These are phyloP conservation scores for Steatocranus sp. DNA, from an alignment of 2,797 vertebrate genomes.

Conservation along the genomic window DNA sequence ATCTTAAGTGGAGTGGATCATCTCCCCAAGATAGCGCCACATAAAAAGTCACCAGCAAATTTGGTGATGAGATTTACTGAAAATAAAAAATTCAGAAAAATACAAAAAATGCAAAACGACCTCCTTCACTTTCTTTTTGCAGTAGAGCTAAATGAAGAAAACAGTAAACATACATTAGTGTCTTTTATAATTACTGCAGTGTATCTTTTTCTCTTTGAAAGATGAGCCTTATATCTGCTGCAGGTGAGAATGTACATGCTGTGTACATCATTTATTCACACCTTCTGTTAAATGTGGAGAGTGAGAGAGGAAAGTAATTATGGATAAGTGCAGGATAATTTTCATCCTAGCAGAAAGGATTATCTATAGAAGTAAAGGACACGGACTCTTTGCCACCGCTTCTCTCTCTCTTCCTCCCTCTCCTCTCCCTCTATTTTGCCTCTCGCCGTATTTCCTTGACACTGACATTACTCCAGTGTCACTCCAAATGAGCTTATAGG, in stretches of 20 bases:
- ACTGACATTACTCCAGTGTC: constrained; percentile 77
- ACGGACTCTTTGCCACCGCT: constrained; percentile 45
- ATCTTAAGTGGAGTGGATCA: not conserved
- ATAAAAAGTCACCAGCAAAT: not conserved
- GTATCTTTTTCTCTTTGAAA: not conserved
- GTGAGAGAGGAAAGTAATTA: constrained; percentile 64
- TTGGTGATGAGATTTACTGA: not conserved
- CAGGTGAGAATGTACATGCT: constrained; percentile 18
- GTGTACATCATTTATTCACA: constrained; percentile 37
- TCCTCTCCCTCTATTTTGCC: constrained; percentile 19
- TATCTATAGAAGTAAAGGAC: constrained; percentile 68
- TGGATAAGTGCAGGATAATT: constrained; percentile 74
- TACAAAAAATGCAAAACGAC: not conserved
- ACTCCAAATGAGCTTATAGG: constrained; percentile 79
- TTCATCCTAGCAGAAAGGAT: constrained; percentile 68
- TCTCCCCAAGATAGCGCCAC: not conserved
- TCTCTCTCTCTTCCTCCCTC: not conserved
- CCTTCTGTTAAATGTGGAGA: constrained; percentile 46
- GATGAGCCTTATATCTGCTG: not conserved
- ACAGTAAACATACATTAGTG: not conserved
- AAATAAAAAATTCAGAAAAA: not conserved
- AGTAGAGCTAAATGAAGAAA: not conserved
- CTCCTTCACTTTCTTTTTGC: not conserved
- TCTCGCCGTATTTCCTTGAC: constrained; percentile 66
- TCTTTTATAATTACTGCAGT: not conserved